phyloP scores from a whole-genome alignment of 2,888 invertebrate genomes.

The Phrixothrix hirtus region DNA sequence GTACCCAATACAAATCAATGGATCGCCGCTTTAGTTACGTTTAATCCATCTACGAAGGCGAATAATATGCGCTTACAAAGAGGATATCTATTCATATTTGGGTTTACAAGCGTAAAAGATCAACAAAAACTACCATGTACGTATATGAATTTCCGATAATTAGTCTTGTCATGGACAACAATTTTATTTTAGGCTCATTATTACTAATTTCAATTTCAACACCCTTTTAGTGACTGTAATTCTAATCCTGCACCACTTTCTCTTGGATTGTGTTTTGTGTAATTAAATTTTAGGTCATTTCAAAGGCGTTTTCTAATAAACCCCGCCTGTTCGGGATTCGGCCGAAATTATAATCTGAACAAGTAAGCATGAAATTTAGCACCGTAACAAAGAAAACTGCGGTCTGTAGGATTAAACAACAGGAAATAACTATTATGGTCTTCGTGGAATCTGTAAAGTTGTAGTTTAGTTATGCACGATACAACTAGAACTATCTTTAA shows the following conservation, averaged over 20 bases:
- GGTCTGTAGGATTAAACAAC: neutral
- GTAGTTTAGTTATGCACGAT: too few species aligned
- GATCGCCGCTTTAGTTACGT: constrained; percentile 17
- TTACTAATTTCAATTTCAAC: constrained; percentile 19
- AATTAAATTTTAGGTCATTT: neutral
- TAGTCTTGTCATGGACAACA: constrained; percentile 44
- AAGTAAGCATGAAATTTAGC: neutral
- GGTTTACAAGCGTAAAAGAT: constrained; percentile 2
- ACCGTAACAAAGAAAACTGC: neutral
- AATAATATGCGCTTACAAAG: constrained; percentile 19
- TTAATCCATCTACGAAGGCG: constrained; percentile 18
- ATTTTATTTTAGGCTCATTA: constrained; percentile 40
- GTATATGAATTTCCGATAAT: constrained; percentile 33
- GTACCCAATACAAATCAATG: constrained; percentile 30
- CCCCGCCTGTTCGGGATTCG: neutral
- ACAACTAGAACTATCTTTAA: too few species aligned
- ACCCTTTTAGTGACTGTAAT: constrained; percentile 1
- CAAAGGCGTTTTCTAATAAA: neutral
- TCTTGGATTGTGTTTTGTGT: neutral
- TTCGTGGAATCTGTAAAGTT: neutral
- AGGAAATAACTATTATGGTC: constrained; percentile 2
- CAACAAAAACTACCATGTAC: constrained; percentile 7
- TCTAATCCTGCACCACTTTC: neutral
- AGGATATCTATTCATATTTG: constrained; percentile 16
- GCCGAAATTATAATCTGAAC: neutral